Percentiles rank a stretch among this genome's conserved stretches.
These are phyloP conservation scores for Himalopsyche japonica DNA, from an alignment of 2,888 invertebrate species.

Conservation along the genomic window DNA sequence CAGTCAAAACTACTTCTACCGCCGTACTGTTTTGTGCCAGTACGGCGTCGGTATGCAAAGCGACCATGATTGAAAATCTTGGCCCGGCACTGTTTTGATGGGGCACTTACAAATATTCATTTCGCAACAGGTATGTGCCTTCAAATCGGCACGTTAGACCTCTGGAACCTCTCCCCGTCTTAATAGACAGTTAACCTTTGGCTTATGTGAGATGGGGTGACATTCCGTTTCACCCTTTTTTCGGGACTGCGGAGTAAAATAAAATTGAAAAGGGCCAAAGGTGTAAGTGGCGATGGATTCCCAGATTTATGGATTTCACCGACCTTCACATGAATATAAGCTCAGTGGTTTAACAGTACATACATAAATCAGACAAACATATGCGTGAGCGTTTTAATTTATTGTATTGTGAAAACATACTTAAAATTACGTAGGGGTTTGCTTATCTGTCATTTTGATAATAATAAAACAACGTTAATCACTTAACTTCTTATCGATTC, in stretches of 20 bases:
- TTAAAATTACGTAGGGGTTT: too few relatives aligned
- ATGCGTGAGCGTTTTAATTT: too few relatives aligned
- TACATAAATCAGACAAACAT: neutral
- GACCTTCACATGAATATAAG: neutral
- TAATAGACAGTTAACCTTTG: conserved; percentile 1
- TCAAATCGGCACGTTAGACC: neutral
- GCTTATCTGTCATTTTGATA: too few relatives aligned
- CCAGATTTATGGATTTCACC: neutral
- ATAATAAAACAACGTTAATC: too few relatives aligned
- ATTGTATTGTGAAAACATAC: too few relatives aligned
- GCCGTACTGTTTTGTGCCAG: too few relatives aligned
- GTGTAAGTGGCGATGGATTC: neutral
- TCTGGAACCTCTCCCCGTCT: neutral
- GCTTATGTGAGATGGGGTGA: conserved; percentile 1
- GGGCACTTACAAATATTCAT: neutral
- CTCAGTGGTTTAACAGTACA: neutral
- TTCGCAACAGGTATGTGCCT: neutral
- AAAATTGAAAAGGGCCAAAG: neutral
- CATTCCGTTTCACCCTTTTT: neutral
- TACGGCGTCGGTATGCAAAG: neutral
- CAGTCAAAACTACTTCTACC: too few relatives aligned
- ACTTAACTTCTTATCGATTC: too few relatives aligned
- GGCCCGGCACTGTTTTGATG: neutral
- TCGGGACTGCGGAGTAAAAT: neutral
- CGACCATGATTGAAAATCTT: neutral